These are phyloP conservation scores for Ctenosaura bakeri DNA, from an alignment of 2,797 vertebrate genomes.

Conservation along the genomic window DNA sequence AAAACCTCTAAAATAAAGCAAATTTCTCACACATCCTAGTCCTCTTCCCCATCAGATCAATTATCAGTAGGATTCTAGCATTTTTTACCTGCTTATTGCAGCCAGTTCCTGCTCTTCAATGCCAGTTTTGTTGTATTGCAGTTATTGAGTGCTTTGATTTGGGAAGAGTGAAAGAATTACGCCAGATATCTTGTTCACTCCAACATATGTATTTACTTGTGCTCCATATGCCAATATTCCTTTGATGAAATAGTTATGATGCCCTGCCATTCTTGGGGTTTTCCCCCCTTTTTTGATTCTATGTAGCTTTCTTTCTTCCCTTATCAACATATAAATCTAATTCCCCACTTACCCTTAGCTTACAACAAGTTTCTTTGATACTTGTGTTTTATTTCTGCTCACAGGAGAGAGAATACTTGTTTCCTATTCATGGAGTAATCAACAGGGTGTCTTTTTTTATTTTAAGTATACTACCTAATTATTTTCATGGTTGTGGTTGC, in stretches of 20 bases:
- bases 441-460: not conserved
- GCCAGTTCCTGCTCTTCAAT: not conserved
- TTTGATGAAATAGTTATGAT: not conserved
- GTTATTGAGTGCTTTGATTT: not conserved
- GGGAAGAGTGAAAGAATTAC: not conserved
- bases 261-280: not conserved
- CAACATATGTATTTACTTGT: not conserved
- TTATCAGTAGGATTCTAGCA: not conserved
- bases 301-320: not conserved
- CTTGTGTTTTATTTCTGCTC: not conserved
- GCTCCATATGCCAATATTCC: not conserved
- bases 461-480: conserved; percentile 6
- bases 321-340: not conserved
- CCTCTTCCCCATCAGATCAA: not conserved
- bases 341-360: not conserved
- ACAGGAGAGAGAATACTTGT: not conserved
- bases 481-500: conserved; percentile 27
- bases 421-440: not conserved
- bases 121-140: not conserved
- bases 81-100: not conserved
- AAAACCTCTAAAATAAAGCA: not conserved
- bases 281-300: too few relatives aligned
- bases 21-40: not conserved
- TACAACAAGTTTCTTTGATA: conserved; percentile 2
- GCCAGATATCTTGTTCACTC: not conserved